Conservation (phyloP, 2,113 vertebrate species). For the Alouatta palliata region DNA sequence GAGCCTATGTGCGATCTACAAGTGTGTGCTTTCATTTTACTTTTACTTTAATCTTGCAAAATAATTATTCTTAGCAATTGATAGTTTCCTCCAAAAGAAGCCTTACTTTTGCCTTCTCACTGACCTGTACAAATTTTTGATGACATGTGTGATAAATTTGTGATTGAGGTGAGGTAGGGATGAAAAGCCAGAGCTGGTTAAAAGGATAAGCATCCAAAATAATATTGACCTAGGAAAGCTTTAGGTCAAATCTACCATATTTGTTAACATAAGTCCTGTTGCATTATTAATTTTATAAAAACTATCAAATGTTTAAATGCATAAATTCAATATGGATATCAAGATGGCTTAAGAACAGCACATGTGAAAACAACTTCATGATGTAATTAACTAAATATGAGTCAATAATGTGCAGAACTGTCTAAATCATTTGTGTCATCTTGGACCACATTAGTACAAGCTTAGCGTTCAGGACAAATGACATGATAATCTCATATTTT, state of each 20-base stretch:
- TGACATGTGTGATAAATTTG: not conserved
- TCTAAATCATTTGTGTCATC: not conserved
- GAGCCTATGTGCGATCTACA: not conserved
- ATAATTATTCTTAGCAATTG: not conserved
- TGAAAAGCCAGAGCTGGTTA: not conserved
- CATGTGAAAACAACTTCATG: not conserved
- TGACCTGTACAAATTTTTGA: not conserved
- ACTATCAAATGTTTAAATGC: not conserved
- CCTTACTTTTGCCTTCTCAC: not conserved
- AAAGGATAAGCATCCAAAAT: slow-evolving; percentile 9
- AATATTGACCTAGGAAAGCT: not conserved
- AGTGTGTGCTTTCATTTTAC: slow-evolving; percentile 9
- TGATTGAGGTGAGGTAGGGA: not conserved
- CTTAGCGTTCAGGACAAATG: not conserved
- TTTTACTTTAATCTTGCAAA: slow-evolving; percentile 15
- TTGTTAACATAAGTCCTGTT: not conserved
- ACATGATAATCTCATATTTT: not conserved
- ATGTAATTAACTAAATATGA: not conserved
- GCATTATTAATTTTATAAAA: not conserved
- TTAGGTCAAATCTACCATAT: not conserved
- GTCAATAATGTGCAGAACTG: not conserved
- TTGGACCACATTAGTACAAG: not conserved
- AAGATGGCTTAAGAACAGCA: not conserved
- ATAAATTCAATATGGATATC: not conserved
- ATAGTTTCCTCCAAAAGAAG: not conserved